A percentile compares a stretch with the other conserved stretches of the same genome.
Evolutionary conservation across 2,888 invertebrate genomes (phyloP).

Genomic region (Scaptomyza cyrtandrae): DNA sequence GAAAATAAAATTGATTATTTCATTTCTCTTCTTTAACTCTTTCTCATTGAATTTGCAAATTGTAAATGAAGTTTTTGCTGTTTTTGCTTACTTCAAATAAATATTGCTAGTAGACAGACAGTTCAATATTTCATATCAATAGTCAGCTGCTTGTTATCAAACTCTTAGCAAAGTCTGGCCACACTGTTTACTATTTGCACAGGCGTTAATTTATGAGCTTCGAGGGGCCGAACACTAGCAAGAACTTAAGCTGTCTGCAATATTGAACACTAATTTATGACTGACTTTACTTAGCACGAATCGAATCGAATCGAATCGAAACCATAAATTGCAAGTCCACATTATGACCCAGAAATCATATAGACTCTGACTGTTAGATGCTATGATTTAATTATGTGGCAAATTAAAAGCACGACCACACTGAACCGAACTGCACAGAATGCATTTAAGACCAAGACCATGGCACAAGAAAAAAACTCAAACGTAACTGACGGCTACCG

Average conservation of each 20-base stretch:
- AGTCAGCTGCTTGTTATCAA: constrained; percentile 6
- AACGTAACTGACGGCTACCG: constrained; percentile 45
- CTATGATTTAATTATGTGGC: constrained; percentile 71
- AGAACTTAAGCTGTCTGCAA: constrained; percentile 22
- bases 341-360: constrained; percentile 57
- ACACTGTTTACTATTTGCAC: constrained; percentile 17
- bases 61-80: too few relatives aligned
- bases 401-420: constrained; percentile 66
- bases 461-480: constrained; percentile 5
- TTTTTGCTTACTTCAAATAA: constrained; percentile 1
- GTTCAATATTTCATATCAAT: constrained; percentile 22
- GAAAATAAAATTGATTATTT: constrained; percentile 10
- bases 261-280: constrained; percentile 61
- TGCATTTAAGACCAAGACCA: constrained; percentile 25
- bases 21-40: neutral
- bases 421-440: constrained; percentile 23
- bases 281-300: constrained; percentile 62
- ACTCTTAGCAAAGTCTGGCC: constrained; percentile 5
- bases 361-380: constrained; percentile 3
- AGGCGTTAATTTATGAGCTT: constrained; percentile 1
- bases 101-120: neutral
- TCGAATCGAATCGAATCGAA: constrained; percentile 41
- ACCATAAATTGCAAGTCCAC: constrained; percentile 64
- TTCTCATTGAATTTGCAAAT: neutral
- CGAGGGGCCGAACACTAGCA: neutral